Evolutionary conservation across 2,888 invertebrate species (phyloP).

Genomic region (Troilus luridus): DNA sequence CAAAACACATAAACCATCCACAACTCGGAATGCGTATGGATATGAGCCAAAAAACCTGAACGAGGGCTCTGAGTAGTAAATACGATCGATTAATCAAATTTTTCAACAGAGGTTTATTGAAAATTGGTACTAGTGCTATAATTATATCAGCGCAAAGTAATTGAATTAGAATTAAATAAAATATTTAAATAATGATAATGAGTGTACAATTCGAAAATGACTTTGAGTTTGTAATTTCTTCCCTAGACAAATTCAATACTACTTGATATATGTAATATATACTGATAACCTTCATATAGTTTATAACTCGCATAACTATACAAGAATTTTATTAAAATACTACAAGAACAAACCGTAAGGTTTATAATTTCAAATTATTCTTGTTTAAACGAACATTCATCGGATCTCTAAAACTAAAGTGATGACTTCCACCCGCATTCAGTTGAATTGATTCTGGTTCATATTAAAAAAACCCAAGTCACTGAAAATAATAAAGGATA

Average conservation of each 20-base stretch:
- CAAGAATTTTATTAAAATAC: too few species aligned
- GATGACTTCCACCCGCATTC: slow-evolving; percentile 7
- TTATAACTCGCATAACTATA: neutral
- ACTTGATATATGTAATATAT: too few species aligned
- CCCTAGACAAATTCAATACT: too few species aligned
- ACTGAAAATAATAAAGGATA: neutral
- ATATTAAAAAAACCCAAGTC: neutral
- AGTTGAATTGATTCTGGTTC: neutral
- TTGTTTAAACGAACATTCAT: neutral
- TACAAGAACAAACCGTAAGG: neutral
- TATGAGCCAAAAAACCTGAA: neutral
- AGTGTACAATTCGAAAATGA: too few species aligned
- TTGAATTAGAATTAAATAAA: neutral
- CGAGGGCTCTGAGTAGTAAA: neutral
- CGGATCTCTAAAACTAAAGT: neutral
- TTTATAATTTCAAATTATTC: neutral
- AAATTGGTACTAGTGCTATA: neutral
- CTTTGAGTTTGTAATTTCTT: too few species aligned
- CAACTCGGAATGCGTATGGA: slow-evolving; percentile 18
- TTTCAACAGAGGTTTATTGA: neutral
- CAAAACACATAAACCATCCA: slow-evolving; percentile 39
- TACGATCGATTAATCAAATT: neutral
- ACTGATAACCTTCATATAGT: too few species aligned
- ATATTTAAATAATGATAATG: neutral
- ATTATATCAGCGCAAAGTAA: neutral